phyloP scores from a whole-genome alignment of 2,113 vertebrate species.

The Pitta sordida region DNA sequence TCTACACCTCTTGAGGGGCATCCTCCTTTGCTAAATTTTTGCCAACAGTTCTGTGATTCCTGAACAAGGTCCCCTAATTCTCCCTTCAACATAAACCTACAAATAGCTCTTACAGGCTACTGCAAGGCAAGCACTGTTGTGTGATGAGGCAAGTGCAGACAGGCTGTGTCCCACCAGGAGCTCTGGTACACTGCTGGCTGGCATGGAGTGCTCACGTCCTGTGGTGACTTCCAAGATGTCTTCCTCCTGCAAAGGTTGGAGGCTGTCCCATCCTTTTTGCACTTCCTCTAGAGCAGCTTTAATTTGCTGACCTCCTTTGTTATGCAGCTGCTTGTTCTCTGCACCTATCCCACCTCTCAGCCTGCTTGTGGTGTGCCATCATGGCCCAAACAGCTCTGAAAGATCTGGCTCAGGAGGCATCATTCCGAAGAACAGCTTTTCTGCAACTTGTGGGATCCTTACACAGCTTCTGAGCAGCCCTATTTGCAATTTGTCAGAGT shows the following conservation, averaged over 20 bases:
- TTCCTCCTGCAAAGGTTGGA: background rate
- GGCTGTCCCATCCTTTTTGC: background rate
- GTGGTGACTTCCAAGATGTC: background rate
- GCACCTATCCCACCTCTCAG: background rate
- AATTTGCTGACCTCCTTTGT: background rate
- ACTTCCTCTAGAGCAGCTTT: background rate
- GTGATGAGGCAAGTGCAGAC: accelerated
- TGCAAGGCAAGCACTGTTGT: background rate
- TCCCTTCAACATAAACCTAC: background rate
- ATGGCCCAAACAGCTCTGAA: background rate
- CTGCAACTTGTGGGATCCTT: background rate
- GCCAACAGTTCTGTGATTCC: background rate
- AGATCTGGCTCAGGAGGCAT: background rate
- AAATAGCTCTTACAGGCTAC: background rate
- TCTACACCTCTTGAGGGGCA: accelerated
- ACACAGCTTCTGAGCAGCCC: background rate
- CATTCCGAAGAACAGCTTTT: background rate
- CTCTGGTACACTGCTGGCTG: background rate
- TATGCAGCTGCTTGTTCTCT: background rate
- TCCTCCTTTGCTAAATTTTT: background rate
- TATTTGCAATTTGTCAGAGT: background rate
- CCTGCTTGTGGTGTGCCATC: background rate
- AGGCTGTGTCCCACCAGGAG: accelerated
- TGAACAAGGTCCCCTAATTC: background rate
- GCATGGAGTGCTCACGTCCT: background rate